phyloP scores from a whole-genome alignment of 2,888 invertebrate species.

The Suillia variegata region DNA sequence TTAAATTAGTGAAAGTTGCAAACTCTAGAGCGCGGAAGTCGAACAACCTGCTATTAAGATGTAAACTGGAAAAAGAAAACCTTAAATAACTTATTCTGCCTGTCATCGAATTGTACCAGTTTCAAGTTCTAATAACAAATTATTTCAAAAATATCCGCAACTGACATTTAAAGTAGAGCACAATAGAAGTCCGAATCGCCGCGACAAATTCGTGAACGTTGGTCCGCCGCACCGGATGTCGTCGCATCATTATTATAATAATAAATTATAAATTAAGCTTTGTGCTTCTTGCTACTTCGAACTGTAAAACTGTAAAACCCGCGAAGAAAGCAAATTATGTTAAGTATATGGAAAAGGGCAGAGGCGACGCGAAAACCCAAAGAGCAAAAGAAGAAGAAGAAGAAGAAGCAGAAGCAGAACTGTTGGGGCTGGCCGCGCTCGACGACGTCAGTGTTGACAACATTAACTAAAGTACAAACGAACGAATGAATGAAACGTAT shows the following conservation, averaged over 20 bases:
- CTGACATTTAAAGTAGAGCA: no score
- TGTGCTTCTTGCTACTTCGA: neutral
- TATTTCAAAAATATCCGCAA: no score
- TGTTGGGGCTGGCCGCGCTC: neutral
- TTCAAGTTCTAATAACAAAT: no score
- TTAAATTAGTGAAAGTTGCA: no score
- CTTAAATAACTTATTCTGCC: no score
- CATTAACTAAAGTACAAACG: neutral
- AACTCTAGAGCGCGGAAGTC: no score
- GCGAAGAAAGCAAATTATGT: neutral
- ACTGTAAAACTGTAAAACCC: neutral
- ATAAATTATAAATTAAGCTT: slow-evolving; percentile 46
- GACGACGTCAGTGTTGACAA: neutral
- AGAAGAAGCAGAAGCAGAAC: neutral
- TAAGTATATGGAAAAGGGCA: no score
- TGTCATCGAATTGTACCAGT: no score
- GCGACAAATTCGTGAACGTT: neutral
- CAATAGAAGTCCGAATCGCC: no score
- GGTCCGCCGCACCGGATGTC: slow-evolving; percentile 28
- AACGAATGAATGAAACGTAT: no score
- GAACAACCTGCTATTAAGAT: no score
- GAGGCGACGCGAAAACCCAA: neutral
- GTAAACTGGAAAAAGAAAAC: no score
- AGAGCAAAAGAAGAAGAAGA: neutral
- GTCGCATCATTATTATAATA: slow-evolving; percentile 31